These are phyloP conservation scores for Corapipo altera DNA, from an alignment of 2,113 vertebrate genomes.

Conservation along the genomic window DNA sequence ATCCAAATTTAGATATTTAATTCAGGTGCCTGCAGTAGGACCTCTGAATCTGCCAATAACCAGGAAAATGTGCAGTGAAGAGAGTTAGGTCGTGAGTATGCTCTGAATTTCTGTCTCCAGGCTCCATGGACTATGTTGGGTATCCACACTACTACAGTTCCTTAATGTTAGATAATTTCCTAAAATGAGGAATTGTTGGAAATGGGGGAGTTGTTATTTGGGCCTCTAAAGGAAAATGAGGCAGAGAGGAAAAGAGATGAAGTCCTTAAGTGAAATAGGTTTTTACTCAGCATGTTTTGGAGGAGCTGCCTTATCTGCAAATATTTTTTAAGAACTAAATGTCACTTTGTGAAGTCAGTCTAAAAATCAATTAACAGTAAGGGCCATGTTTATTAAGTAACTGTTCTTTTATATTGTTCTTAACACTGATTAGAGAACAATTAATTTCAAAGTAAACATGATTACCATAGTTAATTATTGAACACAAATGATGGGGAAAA, in stretches of 20 bases:
- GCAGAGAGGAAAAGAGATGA: background rate
- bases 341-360: background rate
- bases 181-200: background rate
- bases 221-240: background rate
- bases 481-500: background rate
- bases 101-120: background rate
- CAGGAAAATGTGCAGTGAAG: background rate
- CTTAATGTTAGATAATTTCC: background rate
- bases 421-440: background rate
- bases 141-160: background rate
- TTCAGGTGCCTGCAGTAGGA: background rate
- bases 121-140: background rate
- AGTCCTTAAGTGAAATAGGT: background rate
- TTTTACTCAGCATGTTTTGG: background rate
- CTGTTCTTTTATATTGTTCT: background rate
- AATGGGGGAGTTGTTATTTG: background rate
- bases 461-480: background rate
- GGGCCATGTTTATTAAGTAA: background rate
- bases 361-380: background rate
- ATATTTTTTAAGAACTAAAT: background rate
- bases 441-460: background rate
- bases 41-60: background rate
- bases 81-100: background rate
- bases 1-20: background rate
- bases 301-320: background rate